Evolutionary conservation across 2,113 vertebrate genomes (phyloP).

Genomic region (Prunella himalayana): DNA sequence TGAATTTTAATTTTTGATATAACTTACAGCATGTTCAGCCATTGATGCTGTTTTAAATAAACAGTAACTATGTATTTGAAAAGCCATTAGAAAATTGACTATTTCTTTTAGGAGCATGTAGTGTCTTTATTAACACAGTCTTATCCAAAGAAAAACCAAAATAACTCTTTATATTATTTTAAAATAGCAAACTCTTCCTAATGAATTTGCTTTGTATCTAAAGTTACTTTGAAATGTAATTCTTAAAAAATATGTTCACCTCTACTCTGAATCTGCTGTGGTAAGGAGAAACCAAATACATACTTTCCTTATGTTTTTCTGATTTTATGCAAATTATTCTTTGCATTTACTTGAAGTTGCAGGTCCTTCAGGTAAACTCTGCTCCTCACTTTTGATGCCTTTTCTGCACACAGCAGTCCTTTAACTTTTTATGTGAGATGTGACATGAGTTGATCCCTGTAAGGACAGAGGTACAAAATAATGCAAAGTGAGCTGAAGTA

Average conservation of each 20-base stretch:
- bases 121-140: not conserved
- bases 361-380: not conserved
- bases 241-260: not conserved
- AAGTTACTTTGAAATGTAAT: not conserved
- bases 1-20: not conserved
- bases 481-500: not conserved
- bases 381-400: not conserved
- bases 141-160: not conserved
- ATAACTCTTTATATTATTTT: not conserved
- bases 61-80: not conserved
- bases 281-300: not conserved
- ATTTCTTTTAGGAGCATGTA: not conserved
- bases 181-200: not conserved
- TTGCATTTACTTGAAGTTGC: not conserved
- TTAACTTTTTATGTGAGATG: not conserved
- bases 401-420: not conserved
- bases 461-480: not conserved
- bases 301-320: not conserved
- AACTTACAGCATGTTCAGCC: not conserved
- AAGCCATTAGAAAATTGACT: not conserved
- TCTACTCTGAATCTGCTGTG: not conserved
- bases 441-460: not conserved
- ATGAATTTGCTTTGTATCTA: not conserved
- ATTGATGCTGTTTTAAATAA: not conserved
- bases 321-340: not conserved